A percentile compares a stretch with the other conserved stretches of the same genome.
phyloP scores from a whole-genome alignment of 2,113 vertebrate genomes.

The Corythaeola cristata region DNA sequence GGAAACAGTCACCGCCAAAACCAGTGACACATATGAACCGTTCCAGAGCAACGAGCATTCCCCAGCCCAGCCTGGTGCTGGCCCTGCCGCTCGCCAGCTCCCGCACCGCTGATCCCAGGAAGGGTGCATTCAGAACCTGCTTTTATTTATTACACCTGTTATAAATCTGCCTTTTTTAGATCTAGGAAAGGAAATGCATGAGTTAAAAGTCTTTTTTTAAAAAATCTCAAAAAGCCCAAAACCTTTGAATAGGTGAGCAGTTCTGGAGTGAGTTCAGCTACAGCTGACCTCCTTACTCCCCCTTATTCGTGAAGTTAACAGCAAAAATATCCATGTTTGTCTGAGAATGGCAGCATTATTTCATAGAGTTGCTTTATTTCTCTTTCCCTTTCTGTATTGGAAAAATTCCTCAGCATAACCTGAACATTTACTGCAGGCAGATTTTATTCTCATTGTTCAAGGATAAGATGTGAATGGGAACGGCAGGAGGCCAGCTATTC shows the following conservation, averaged over 20 bases:
- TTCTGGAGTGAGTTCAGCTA: neutral
- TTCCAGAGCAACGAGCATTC: neutral
- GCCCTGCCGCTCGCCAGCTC: neutral
- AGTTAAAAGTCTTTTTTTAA: neutral
- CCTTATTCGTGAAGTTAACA: slow-evolving; percentile 58
- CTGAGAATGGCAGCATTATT: slow-evolving; percentile 50
- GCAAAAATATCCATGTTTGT: slow-evolving; percentile 54
- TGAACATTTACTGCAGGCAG: slow-evolving; percentile 59
- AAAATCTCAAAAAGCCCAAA: neutral
- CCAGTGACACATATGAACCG: neutral
- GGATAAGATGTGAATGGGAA: slow-evolving; percentile 61
- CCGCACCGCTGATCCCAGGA: neutral
- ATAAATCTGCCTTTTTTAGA: neutral
- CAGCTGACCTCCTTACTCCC: slow-evolving; percentile 22
- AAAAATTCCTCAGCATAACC: slow-evolving; percentile 55
- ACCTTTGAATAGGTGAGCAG: neutral
- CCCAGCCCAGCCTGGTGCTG: rapidly evolving
- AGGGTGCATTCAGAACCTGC: neutral
- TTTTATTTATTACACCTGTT: neutral
- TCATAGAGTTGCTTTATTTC: slow-evolving; percentile 63
- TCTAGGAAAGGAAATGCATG: neutral
- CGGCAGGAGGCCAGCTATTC: slow-evolving; percentile 57
- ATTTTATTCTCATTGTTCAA: slow-evolving; percentile 70
- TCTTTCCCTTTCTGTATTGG: slow-evolving; percentile 17
- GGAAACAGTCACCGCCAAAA: neutral